phyloP scores from a whole-genome alignment of 2,888 invertebrate species.

The Agonopterix alstromeriana region DNA sequence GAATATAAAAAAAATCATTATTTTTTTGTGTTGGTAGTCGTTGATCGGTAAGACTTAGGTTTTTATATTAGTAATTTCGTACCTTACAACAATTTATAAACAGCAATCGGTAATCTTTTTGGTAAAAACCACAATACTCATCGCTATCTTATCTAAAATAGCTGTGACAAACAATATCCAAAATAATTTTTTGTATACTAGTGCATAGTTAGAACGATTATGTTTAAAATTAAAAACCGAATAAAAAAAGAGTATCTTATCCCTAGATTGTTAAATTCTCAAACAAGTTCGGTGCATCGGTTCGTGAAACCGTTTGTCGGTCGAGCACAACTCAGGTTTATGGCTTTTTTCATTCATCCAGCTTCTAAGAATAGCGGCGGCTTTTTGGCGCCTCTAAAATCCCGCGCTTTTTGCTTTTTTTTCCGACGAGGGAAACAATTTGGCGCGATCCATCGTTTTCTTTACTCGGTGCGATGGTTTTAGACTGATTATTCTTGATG shows the following conservation, averaged over 20 bases:
- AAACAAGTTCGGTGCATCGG: conserved; percentile 58
- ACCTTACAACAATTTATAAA: too few species aligned
- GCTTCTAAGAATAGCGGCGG: conserved; percentile 55
- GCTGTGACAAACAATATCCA: too few species aligned
- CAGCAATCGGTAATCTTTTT: too few species aligned
- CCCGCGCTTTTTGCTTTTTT: conserved; percentile 24
- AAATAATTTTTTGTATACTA: too few species aligned
- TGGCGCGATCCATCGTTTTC: conserved; percentile 26
- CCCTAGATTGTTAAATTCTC: conserved; percentile 49
- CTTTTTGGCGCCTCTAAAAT: conserved; percentile 66
- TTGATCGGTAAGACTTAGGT: too few species aligned
- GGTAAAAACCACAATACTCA: too few species aligned
- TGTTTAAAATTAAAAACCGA: conserved; percentile 2
- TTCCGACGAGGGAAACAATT: conserved; percentile 22
- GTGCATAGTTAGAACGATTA: background rate
- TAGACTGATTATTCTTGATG: background rate
- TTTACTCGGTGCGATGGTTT: background rate
- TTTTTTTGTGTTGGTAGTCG: too few species aligned
- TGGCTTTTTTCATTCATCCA: conserved; percentile 62
- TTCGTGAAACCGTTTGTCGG: conserved; percentile 69
- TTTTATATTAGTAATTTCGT: too few species aligned
- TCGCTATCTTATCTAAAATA: too few species aligned
- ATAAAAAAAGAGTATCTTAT: conserved; percentile 18
- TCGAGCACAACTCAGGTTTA: conserved; percentile 41
- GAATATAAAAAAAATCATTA: too few species aligned